Base-by-base conservation (phyloP, 2,113 vertebrate species). In the Callipepla californica region DNA sequence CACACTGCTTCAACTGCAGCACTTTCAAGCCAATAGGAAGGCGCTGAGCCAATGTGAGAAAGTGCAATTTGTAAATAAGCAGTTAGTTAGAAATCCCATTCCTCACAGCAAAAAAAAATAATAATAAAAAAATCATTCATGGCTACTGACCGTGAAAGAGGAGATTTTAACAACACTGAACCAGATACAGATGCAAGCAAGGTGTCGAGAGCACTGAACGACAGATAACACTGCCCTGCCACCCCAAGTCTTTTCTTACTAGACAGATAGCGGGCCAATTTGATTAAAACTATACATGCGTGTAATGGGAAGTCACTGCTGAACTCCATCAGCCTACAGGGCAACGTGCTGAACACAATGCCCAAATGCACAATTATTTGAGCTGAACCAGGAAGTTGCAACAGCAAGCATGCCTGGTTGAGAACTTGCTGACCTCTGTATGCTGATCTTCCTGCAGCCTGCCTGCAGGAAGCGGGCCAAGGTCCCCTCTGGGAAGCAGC, bases 241-340 rank as follows among this genome's bases (percentile, higher is more conserved):
- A 70, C 4, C 2, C 58, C 23, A 59, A 61, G 50, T 11, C 25
- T 53, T 21, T 86, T 89, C 26, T 57, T 69, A 77, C 30, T 63
- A 96, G 77, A 19, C 59, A 91, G 76, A 59, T 65, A 91, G 77
- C 62, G 93, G 93, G 83, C 68, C 57, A 32, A 45, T 89, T 51
- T 32, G 70, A 94, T 94, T 93, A 91, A 94, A 96, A 96, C 94
- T 83, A 93, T 30, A 58, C 34, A 20, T 4, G 53, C 34, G 69
- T 89, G 86, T 89, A 51, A 68, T 18, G 45, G 45, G 82, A 93
- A 91, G 69, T 77, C 62, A 80, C 58, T 95, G 85, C 92, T 92
- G 85, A 95, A 69, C 45, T 82, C 70, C 74, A 53, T 15, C 67
- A 89, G 76, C 76, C 91, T 47, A 48, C 13, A 4, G 68, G 4